A percentile compares a stretch with the other conserved stretches of the same genome.
These are phyloP conservation scores for Antigone vipio DNA, from an alignment of 2,113 vertebrate species.

Conservation along the genomic window DNA sequence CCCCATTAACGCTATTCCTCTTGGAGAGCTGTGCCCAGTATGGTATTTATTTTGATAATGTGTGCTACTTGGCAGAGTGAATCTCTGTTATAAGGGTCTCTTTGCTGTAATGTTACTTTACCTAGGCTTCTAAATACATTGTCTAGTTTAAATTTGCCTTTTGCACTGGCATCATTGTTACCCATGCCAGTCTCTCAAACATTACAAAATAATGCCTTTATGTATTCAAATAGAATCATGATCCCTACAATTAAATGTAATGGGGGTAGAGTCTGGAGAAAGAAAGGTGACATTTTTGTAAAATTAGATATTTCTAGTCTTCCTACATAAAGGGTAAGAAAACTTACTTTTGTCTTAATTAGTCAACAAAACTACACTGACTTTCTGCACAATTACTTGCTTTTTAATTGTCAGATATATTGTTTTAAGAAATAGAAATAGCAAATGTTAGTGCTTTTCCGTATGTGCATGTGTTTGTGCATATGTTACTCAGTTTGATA, in stretches of 20 bases:
- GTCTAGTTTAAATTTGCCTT: slow-evolving; percentile 25
- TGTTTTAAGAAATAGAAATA: background rate
- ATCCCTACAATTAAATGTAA: background rate
- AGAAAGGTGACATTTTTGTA: background rate
- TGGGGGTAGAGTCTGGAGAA: background rate
- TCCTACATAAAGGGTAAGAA: background rate
- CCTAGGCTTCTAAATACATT: slow-evolving; percentile 1
- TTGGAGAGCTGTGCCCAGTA: background rate
- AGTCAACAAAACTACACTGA: background rate
- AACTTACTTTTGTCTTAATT: background rate
- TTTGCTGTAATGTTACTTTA: slow-evolving; percentile 21
- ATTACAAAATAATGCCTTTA: background rate
- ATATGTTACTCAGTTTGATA: background rate
- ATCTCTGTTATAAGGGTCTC: slow-evolving; percentile 11
- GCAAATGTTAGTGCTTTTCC: background rate
- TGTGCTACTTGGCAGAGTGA: slow-evolving; percentile 20
- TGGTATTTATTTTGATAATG: slow-evolving; percentile 57
- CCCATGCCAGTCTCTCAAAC: background rate
- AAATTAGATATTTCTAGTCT: background rate
- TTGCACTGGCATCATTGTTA: background rate
- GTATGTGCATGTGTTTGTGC: background rate
- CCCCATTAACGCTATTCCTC: background rate
- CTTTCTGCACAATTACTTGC: background rate
- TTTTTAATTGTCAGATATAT: background rate
- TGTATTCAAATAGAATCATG: background rate